Conservation (phyloP, 2,113 vertebrate genomes). For the Pogonocichla stellata region DNA sequence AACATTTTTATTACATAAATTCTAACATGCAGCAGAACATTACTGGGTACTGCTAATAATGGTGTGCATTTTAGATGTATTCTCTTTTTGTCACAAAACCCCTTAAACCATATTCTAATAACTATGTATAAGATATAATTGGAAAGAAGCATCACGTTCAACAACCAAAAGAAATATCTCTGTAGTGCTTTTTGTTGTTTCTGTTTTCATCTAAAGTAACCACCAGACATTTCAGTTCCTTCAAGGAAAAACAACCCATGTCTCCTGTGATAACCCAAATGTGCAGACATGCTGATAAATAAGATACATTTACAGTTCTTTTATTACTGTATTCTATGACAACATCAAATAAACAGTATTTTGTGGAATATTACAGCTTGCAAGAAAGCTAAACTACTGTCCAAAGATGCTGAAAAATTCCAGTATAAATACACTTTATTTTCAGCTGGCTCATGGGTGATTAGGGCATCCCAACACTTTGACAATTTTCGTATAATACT, state of each 20-base stretch:
- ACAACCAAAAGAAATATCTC: constrained; percentile 45
- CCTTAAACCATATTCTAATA: constrained; percentile 77
- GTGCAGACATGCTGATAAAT: constrained; percentile 70
- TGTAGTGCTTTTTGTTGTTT: constrained; percentile 56
- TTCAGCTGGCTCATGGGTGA: constrained; percentile 50
- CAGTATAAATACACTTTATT: constrained; percentile 58
- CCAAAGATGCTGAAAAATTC: constrained; percentile 62
- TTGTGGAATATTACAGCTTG: constrained; percentile 63
- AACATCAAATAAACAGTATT: constrained; percentile 74
- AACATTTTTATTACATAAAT: constrained; percentile 61
- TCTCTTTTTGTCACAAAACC: constrained; percentile 73
- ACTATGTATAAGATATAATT: constrained; percentile 73
- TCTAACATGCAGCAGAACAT: constrained; percentile 22
- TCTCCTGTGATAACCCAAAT: constrained; percentile 70
- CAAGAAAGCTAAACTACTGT: constrained; percentile 62
- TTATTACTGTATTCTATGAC: constrained; percentile 70
- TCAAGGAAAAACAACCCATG: constrained; percentile 42
- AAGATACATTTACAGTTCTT: constrained; percentile 70
- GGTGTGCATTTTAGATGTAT: constrained; percentile 72
- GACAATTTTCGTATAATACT: constrained; percentile 67
- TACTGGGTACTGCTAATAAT: constrained; percentile 69
- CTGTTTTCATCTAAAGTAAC: constrained; percentile 71
- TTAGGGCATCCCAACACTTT: constrained; percentile 51
- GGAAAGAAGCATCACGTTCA: constrained; percentile 66
- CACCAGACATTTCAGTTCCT: constrained; percentile 68